Conservation (phyloP, 2,888 invertebrate species). For the Loripinus fragilis region DNA sequence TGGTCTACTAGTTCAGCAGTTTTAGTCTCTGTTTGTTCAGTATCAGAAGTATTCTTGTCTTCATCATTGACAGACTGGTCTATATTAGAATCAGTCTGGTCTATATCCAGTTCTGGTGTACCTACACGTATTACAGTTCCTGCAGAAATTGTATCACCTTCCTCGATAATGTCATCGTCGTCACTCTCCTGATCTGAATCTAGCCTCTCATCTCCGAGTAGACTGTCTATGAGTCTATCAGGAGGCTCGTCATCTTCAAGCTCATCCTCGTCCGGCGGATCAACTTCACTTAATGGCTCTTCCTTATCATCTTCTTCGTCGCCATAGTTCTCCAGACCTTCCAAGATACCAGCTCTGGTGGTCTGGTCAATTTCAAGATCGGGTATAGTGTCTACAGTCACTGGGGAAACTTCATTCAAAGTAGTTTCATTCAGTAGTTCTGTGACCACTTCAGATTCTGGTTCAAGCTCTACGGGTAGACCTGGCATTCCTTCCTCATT, state of each 20-base stretch:
- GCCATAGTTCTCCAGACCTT: constrained; percentile 29
- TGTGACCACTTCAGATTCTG: constrained; percentile 42
- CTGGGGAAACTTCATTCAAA: constrained; percentile 52
- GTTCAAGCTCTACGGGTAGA: constrained; percentile 54
- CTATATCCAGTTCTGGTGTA: constrained; percentile 26
- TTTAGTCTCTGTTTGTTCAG: not conserved
- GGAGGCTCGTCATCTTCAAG: constrained; percentile 61
- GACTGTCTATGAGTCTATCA: constrained; percentile 27
- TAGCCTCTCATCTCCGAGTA: constrained; percentile 35
- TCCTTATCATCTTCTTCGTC: constrained; percentile 50
- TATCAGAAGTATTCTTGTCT: not conserved
- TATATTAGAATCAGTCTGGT: constrained; percentile 34
- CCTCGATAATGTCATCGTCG: constrained; percentile 26
- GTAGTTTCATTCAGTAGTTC: constrained; percentile 27
- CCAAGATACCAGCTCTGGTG: constrained; percentile 22
- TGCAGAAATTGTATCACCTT: constrained; percentile 2
- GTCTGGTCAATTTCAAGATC: constrained; percentile 12
- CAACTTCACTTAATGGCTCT: constrained; percentile 60
- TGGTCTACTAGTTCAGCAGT: not conserved
- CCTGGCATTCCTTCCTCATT: constrained; percentile 53
- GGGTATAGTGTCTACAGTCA: constrained; percentile 41
- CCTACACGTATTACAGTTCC: constrained; percentile 2
- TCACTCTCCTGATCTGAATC: constrained; percentile 42
- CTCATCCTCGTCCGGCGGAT: constrained; percentile 64
- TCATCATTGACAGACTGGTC: not conserved